A percentile compares a stretch with the other conserved stretches of the same genome.
Conservation (phyloP, 2,888 invertebrate genomes). For the Euzetes globulus region DNA sequence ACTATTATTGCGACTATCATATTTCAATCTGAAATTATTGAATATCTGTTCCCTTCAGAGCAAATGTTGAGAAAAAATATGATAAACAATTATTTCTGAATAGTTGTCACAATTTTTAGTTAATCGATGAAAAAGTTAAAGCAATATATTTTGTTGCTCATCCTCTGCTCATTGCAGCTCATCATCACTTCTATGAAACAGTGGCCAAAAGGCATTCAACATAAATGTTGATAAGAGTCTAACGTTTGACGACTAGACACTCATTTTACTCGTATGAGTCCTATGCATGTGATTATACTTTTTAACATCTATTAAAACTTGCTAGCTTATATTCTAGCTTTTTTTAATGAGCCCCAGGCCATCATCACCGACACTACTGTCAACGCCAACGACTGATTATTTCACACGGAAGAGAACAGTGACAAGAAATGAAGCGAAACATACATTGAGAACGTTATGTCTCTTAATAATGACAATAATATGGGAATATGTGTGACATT, state of each 20-base stretch:
- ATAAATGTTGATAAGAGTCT: constrained; percentile 10
- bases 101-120: constrained; percentile 10
- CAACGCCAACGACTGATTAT: constrained; percentile 2
- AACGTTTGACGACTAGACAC: constrained; percentile 17
- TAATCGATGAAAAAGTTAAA: constrained; percentile 13
- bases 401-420: constrained; percentile 17
- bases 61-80: not conserved
- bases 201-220: constrained; percentile 12
- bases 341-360: constrained; percentile 1
- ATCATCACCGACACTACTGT: constrained; percentile 6
- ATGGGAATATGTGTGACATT: not conserved
- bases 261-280: not conserved
- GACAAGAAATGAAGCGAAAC: constrained; percentile 4
- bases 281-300: constrained; percentile 24
- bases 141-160: constrained; percentile 17
- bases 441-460: no score
- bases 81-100: constrained; percentile 7
- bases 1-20: not conserved
- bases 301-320: constrained; percentile 19
- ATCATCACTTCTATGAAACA: not conserved
- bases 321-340: not conserved
- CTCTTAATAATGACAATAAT: not conserved
- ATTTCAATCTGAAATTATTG: constrained; percentile 11
- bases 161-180: not conserved
- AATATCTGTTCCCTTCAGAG: not conserved